Evolutionary conservation across 1,140 invertebrate species (phyloP), one percentile per base, ranked within the genome.

Genomic region (Drosophila sechellia): DNA sequence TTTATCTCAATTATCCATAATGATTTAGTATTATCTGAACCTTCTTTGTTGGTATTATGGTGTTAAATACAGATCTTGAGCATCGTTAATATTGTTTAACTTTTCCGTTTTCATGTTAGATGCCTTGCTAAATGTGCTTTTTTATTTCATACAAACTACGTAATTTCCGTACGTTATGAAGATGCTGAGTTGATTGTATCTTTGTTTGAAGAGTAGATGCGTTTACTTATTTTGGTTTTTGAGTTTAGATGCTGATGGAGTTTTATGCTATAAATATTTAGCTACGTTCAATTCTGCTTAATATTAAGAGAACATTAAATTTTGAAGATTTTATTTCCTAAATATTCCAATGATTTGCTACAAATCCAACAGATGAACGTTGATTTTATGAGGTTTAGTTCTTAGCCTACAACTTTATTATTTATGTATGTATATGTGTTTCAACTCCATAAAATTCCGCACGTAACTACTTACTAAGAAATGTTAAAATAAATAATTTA

Each of bases 401-500:
- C 59, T 75, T 74, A 74, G 34, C n/a, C 59, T 75, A 65, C 15
- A 54, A 42, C 59, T 34, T 56, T 45, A 52, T 48, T 45, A 0
- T n/a, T 58, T 52, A 53, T 54, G 60, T 52, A 53, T 54, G 60
- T 60, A 53, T 54, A 70, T 60, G 54, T 69, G 50, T 56, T 70
- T 70, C 40, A 75, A 68, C 74, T 76, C 20, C 39, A 60, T 17
- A 54, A 49, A 50, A 55, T 57, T 66, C 39, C 20, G 34, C 54
- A 52, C 52, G 56, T 68, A 73, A 48, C 56, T 60, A 77, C 46
- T 56, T 57, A 60, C 64, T 77, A 77, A 61, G 49, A 70, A 63
- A 61, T 45, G 25, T 77, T 77, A 77, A 68, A 81, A 81, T 85
- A 86, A 77, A 85, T 86, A 58, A 72, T 64, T 68, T 64, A 59